Evolutionary conservation across 2,797 vertebrate species (phyloP).

Genomic region (Eulemur rubriventer): DNA sequence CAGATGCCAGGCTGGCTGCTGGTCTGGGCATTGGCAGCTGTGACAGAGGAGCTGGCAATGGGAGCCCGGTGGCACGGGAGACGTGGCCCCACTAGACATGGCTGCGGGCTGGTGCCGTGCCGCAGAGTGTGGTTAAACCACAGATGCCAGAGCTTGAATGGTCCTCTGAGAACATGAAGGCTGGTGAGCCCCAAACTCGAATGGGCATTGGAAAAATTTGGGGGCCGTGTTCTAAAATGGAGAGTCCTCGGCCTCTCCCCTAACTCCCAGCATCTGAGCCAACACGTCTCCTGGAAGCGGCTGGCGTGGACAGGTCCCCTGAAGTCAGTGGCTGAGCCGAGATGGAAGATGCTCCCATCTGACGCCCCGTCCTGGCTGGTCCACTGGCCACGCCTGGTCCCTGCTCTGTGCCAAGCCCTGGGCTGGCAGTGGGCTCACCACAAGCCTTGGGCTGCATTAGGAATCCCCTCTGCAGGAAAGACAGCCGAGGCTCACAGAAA

Average conservation of each 20-base stretch:
- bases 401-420: neutral
- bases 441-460: neutral
- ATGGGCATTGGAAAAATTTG: neutral
- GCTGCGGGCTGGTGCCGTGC: fast-evolving
- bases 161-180: neutral
- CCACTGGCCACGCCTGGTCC: neutral
- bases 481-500: neutral
- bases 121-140: neutral
- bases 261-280: neutral
- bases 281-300: neutral
- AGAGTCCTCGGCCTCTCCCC: neutral
- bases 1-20: neutral
- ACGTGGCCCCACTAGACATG: fast-evolving
- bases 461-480: neutral
- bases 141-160: neutral
- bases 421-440: neutral
- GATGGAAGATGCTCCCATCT: neutral
- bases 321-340: neutral
- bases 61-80: neutral
- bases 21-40: neutral
- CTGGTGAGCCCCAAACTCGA: neutral
- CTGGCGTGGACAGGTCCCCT: neutral
- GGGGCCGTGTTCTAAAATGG: too few species aligned
- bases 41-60: neutral
- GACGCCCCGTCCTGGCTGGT: neutral